Base-by-base conservation (phyloP, 1,140 invertebrate genomes). In the Drosophila kanapiae region DNA sequence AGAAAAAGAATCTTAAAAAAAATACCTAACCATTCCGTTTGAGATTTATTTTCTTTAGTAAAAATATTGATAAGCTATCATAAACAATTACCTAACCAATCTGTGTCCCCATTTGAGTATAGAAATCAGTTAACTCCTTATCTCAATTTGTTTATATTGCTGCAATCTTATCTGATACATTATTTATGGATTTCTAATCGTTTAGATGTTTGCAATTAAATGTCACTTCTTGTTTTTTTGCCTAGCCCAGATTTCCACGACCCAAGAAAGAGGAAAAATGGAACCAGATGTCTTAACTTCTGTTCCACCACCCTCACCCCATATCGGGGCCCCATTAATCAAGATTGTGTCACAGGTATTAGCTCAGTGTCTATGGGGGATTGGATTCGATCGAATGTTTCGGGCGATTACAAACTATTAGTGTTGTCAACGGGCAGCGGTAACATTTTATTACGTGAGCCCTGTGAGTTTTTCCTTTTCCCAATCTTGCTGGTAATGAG, bases 261-360 rank as follows among this genome's bases (percentile, higher is more conserved):
- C 7, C 18, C 23, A 43, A 18, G 14, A 23, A 16, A 49, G 9
- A 70, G 23, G n/a, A 68, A 60, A 64, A 57, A 43, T 61, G 29
- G 33, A 49, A 43, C 51, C 42, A 56, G n/a, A 65, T 63, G 40
- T 18, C n/a, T 31, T 37, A 62, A 45, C 18, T n/a, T 54, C 38
- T 37, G 31, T 1, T 7, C 47, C 59, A 37, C 61, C 61, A 45
- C 47, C 69, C 42, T 47, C 57, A 27, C 35, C 37, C 69, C 47
- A 49, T 72, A 72, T 72, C 69, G 16, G n/a, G 6, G 42, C 48
- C 75, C 75, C 75, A 77, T 77, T 77, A 69, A 77, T 77, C 75
- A 77, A 68, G 75, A 77, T 77, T 77, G 74, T 68, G 75, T 77
- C 75, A 77, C 53, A 77, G 75, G 75, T 69, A 77, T 77, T 77